A percentile compares a stretch with the other conserved stretches of the same genome.
Conservation (phyloP, 1,140 invertebrate species). For the Drosophila sulfurigaster region DNA sequence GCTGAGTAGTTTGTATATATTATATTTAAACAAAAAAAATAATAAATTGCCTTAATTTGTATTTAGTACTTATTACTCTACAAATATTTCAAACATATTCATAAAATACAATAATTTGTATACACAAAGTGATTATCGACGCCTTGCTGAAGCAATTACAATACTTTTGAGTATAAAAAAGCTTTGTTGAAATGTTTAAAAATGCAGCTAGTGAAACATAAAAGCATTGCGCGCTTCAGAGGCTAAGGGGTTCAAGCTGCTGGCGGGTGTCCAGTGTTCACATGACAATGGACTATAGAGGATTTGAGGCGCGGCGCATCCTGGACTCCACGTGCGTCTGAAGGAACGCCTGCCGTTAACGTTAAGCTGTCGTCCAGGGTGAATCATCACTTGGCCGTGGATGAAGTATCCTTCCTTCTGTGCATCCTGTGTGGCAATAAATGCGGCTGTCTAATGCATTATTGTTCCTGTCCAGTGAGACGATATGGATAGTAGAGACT, state of each 20-base stretch:
- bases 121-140: too few species aligned
- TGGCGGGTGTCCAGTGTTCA: conserved; percentile 63
- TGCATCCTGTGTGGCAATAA: conserved; percentile 38
- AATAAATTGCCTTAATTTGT: too few species aligned
- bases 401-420: conserved; percentile 23
- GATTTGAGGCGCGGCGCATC: conserved; percentile 49
- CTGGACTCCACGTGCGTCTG: conserved; percentile 60
- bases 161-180: too few species aligned
- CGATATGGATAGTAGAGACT: conserved; percentile 40
- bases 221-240: conserved; percentile 10
- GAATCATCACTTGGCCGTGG: conserved; percentile 32
- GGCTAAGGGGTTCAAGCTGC: conserved; percentile 33
- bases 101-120: too few species aligned
- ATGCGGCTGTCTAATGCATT: conserved; percentile 76
- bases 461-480: conserved; percentile 79
- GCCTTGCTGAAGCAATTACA: too few species aligned
- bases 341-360: conserved; percentile 46
- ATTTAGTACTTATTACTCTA: too few species aligned
- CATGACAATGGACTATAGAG: conserved; percentile 65
- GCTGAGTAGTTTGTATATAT: too few species aligned
- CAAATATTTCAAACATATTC: too few species aligned
- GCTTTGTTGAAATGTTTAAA: neutral
- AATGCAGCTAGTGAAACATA: neutral
- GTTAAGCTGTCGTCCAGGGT: conserved; percentile 39
- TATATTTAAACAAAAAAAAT: too few species aligned